Percentiles rank a stretch among this genome's conserved stretches.
Conservation (phyloP, 1,140 invertebrate species). For the Oryzaephilus surinamensis region DNA sequence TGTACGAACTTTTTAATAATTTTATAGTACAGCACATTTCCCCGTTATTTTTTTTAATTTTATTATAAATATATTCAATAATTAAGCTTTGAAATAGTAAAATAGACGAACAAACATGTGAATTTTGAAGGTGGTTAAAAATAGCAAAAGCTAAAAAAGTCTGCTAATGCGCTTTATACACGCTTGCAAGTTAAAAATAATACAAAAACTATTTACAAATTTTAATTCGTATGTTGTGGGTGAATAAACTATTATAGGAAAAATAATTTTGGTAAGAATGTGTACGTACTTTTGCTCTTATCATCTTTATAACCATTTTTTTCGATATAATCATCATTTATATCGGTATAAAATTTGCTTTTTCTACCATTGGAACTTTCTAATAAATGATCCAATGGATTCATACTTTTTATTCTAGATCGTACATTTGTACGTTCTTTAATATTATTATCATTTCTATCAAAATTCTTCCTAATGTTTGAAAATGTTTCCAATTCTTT, state of each 20-base stretch:
- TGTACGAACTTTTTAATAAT: constrained; percentile 22
- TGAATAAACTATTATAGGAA: background rate
- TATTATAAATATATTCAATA: background rate
- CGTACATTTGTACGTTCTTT: background rate
- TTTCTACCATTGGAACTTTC: constrained; percentile 16
- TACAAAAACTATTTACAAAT: constrained; percentile 2
- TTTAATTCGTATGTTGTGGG: background rate
- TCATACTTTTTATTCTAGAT: constrained; percentile 28
- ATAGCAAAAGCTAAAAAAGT: constrained; percentile 17
- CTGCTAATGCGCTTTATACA: constrained; percentile 9
- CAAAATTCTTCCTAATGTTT: constrained; percentile 19
- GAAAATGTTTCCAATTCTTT: constrained; percentile 15
- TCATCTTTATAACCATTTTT: background rate
- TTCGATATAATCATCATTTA: background rate
- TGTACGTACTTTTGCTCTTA: background rate
- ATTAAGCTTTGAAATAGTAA: background rate
- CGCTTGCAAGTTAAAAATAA: background rate
- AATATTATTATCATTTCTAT: constrained; percentile 15
- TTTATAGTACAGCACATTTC: constrained; percentile 21
- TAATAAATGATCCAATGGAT: constrained; percentile 24
- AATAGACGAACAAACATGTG: too few species aligned
- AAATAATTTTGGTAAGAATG: background rate
- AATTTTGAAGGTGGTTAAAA: constrained; percentile 6
- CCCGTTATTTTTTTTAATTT: background rate
- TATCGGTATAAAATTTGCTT: too few species aligned